Percentiles rank a stretch among this genome's conserved stretches.
These are phyloP conservation scores for Nudaria mundana DNA, from an alignment of 2,888 invertebrate species.

Conservation along the genomic window DNA sequence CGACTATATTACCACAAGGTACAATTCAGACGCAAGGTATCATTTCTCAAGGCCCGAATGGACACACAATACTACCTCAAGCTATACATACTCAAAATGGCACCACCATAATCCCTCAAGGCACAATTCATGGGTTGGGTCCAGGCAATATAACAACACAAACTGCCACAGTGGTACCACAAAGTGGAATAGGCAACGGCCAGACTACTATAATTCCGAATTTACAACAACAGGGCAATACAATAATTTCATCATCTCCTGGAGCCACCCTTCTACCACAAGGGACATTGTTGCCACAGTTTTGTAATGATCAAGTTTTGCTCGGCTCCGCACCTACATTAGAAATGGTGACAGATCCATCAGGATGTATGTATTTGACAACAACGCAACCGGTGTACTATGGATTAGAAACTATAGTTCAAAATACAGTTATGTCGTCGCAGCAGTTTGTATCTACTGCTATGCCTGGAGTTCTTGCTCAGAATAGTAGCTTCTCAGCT, in stretches of 20 bases:
- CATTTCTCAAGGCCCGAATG: conserved; percentile 78
- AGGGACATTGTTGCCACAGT: conserved; percentile 77
- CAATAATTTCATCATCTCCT: conserved; percentile 73
- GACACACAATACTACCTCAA: conserved; percentile 82
- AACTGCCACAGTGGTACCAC: conserved; percentile 69
- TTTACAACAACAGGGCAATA: conserved; percentile 77
- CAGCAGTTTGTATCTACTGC: conserved; percentile 92
- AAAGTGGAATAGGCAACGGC: conserved; percentile 74
- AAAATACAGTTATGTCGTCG: conserved; percentile 94
- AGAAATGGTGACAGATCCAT: conserved; percentile 83
- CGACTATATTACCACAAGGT: conserved; percentile 81
- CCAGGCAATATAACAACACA: conserved; percentile 64
- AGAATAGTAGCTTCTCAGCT: conserved; percentile 91
- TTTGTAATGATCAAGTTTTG: conserved; percentile 82
- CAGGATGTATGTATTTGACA: conserved; percentile 81
- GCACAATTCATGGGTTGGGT: conserved; percentile 69
- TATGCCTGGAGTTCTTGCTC: conserved; percentile 89
- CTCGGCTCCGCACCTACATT: conserved; percentile 83
- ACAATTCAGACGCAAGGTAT: conserved; percentile 77
- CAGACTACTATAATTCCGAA: conserved; percentile 76
- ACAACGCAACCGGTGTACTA: conserved; percentile 90
- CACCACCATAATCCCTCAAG: conserved; percentile 83
- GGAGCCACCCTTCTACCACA: conserved; percentile 83
- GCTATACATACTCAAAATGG: conserved; percentile 81
- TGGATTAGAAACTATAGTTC: conserved; percentile 92